phyloP scores from a whole-genome alignment of 2,113 vertebrate species.

The Taxidea taxus region DNA sequence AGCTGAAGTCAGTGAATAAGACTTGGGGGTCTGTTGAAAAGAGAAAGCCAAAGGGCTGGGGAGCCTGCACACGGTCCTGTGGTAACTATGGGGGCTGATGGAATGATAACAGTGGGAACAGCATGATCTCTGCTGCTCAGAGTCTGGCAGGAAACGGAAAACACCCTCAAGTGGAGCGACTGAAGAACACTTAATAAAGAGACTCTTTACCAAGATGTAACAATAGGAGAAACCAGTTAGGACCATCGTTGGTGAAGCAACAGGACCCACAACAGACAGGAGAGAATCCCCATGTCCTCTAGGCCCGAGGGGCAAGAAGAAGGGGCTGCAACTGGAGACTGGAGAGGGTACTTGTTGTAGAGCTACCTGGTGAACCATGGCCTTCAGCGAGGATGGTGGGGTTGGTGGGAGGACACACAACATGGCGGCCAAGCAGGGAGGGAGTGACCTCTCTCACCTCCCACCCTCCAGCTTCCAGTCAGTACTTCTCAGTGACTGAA shows the following conservation, averaged over 20 bases:
- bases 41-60: not conserved
- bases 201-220: not conserved
- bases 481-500: not conserved
- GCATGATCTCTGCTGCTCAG: not conserved
- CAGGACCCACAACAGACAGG: not conserved
- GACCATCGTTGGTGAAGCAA: not conserved
- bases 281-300: not conserved
- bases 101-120: fast-evolving
- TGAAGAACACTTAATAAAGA: not conserved
- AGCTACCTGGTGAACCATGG: not conserved
- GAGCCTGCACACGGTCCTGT: not conserved
- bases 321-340: not conserved
- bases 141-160: not conserved
- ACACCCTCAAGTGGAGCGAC: too few relatives aligned
- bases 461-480: not conserved
- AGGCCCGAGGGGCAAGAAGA: not conserved
- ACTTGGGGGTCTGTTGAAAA: not conserved
- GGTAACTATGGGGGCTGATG: not conserved
- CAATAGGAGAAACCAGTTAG: not conserved
- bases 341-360: not conserved
- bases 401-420: too few relatives aligned
- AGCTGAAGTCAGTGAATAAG: not conserved
- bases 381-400: fast-evolving
- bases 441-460: not conserved
- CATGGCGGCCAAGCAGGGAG: not conserved